Conservation (phyloP, 2,888 invertebrate genomes). For the Napeogenes sylphis region DNA sequence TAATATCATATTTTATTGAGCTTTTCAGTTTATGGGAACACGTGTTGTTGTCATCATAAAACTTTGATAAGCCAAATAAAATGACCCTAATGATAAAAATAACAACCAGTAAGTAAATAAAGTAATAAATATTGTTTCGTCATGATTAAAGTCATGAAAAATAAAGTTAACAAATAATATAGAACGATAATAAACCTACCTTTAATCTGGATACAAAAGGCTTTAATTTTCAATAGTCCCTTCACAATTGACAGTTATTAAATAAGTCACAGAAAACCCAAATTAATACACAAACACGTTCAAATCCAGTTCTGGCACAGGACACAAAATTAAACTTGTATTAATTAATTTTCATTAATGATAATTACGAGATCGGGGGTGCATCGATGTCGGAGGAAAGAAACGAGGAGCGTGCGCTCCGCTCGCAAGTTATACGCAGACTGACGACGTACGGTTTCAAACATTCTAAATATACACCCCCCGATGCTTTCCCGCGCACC, state of each 20-base stretch:
- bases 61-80: slow-evolving; percentile 28
- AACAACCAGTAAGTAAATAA: slow-evolving; percentile 6
- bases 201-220: slow-evolving; percentile 45
- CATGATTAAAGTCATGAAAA: background rate
- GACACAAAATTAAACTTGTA: slow-evolving; percentile 49
- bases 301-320: slow-evolving; percentile 64
- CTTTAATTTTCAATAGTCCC: slow-evolving; percentile 50
- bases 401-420: slow-evolving; percentile 51
- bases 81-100: slow-evolving; percentile 24
- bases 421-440: slow-evolving; percentile 57
- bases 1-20: slow-evolving; percentile 3
- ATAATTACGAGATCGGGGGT: slow-evolving; percentile 58
- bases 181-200: slow-evolving; percentile 47
- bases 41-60: slow-evolving; percentile 17
- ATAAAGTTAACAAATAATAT: background rate
- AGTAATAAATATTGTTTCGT: slow-evolving; percentile 13
- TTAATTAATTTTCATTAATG: slow-evolving; percentile 60
- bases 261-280: slow-evolving; percentile 44
- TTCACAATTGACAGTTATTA: slow-evolving; percentile 41
- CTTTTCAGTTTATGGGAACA: slow-evolving; percentile 10
- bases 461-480: slow-evolving; percentile 76
- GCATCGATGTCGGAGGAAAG: slow-evolving; percentile 42
- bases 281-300: slow-evolving; percentile 49
- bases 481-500: slow-evolving; percentile 63
- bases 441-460: slow-evolving; percentile 56